Base-by-base conservation (phyloP, 1,140 invertebrate species). In the Conopomorpha cramerella region DNA sequence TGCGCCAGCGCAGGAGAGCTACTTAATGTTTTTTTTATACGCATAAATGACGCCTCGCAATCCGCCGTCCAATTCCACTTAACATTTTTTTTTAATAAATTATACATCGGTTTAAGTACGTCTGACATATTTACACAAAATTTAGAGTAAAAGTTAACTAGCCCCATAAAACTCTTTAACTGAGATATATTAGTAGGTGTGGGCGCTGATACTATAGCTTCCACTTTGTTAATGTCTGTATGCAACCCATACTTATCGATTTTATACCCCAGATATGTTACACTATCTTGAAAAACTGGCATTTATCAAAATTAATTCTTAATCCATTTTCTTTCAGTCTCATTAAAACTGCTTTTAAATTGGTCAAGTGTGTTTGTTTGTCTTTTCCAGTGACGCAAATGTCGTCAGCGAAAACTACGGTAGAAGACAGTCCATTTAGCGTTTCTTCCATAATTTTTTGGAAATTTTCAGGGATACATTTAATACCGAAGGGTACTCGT, bases 211-310 rank as follows among this genome's bases (percentile, higher is more conserved):
- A 29, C 30, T n/a, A 39, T 39, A n/a, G 37, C 37, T 17, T 38
- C 28, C 11, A 39, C 19, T 6, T 34, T 39, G 10, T 34, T 32
- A 1, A 26, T n/a, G 7, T 45, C 36, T 30, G 46, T 57, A 14
- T 47, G 45, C n/a, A 63, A 18, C 0, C 55, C 47, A 0, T 34
- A 0, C 34, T 51, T 55, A 30, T 52, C 38, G 10, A 77, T 57
- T 0, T 43, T 45, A 43, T 55, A 61, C 1, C 70, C 64, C 10
- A 74, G 38, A 38, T 56, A 66, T 4, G 40, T 38, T 8, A 74
- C 44, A 46, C 47, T 47, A 6, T 41, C 17, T 46, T 36, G 15
- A 60, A 56, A 28, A 58, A 55, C 12, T 43, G 29, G 38, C 44
- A 46, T 42, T 46, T 50, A 1, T 12, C 8, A 8, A 28, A 17